Percentiles rank a stretch among this genome's conserved stretches.
These are phyloP conservation scores for Pollenia angustigena DNA, from an alignment of 2,888 invertebrate genomes.

Conservation along the genomic window DNA sequence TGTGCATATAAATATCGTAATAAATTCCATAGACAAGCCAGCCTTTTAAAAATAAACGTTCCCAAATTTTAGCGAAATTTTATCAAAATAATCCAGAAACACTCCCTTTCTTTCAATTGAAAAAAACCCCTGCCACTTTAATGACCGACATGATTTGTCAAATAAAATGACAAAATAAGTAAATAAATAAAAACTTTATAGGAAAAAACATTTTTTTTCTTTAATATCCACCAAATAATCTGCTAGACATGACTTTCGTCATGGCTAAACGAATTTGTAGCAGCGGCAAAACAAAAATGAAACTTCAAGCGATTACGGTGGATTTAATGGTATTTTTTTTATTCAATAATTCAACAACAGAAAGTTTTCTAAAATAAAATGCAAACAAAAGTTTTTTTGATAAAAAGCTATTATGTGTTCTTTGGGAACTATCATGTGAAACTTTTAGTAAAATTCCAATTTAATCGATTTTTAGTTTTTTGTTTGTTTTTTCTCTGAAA, in stretches of 20 bases:
- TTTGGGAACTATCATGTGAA: constrained; percentile 24
- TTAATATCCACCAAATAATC: constrained; percentile 65
- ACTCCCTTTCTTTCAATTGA: background rate
- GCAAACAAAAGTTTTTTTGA: background rate
- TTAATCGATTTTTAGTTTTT: constrained; percentile 70
- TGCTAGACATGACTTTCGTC: constrained; percentile 70
- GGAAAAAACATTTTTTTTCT: constrained; percentile 8
- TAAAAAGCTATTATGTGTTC: constrained; percentile 17
- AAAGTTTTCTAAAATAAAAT: constrained; percentile 24
- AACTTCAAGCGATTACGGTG: constrained; percentile 72
- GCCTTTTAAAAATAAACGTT: too few relatives aligned
- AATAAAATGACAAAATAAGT: constrained; percentile 7
- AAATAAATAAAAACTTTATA: constrained; percentile 13
- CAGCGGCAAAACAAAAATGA: constrained; percentile 36
- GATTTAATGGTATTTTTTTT: constrained; percentile 71
- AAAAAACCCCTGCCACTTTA: background rate
- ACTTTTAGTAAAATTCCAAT: constrained; percentile 69
- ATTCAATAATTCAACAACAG: constrained; percentile 67
- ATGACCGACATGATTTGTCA: background rate
- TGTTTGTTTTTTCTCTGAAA: background rate
- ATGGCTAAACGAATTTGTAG: constrained; percentile 58
- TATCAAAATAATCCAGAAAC: background rate
- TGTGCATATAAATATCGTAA: too few relatives aligned
- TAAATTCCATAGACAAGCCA: too few relatives aligned
- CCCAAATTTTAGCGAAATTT: background rate